Base-by-base conservation (phyloP, 2,113 vertebrate species). In the Amazona vittata region DNA sequence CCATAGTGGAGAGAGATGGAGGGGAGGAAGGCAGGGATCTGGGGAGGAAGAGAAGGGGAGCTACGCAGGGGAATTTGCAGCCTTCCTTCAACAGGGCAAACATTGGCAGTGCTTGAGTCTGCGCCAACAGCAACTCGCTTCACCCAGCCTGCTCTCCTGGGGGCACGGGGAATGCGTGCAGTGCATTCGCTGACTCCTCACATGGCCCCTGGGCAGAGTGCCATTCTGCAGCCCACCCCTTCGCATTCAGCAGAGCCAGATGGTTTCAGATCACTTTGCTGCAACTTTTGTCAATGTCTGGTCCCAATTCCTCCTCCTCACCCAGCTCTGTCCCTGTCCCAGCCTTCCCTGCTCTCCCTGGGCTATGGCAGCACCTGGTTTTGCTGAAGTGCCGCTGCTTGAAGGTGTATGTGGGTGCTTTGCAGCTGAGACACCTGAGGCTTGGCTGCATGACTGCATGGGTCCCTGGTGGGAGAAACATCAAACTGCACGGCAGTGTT, bases 401-500 rank as follows among this genome's bases (percentile, higher is more conserved):
- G 20, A 59, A 28, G 47, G 74, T 43, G 74, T 11, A 14, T 3
- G 28, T 43, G 86, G 43, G 62, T 31, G 47, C 47, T 82, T 26
- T 8, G 13, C 80, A 52, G 75, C 55, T 2, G 8, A 8, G 8
- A 9, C 31, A 43, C 37, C 44, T 3, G 10, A 43, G 82, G 82
- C 82, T 62, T 16, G 2, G 75, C 44, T 41, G 74, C 2, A 8
- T 17, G 57, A 52, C 57, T 74, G 44, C 9, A 19, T 52, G 73
- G 69, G 39, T 2, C 95, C 15, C 93, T 65, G 11, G 60, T 13
- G 75, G n/a, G 82, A 69, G 80, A 79, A 57, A 70, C 75, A 43
- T 41, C 59, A 21, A 62, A 67, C 8, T 14, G 16, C 8, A 1
- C 0, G 53, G 33, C 53, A 44, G 49, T 1, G 46, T 50, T 0